Evolutionary conservation across 1,140 invertebrate species (phyloP).

Genomic region (Calliphora vicina): DNA sequence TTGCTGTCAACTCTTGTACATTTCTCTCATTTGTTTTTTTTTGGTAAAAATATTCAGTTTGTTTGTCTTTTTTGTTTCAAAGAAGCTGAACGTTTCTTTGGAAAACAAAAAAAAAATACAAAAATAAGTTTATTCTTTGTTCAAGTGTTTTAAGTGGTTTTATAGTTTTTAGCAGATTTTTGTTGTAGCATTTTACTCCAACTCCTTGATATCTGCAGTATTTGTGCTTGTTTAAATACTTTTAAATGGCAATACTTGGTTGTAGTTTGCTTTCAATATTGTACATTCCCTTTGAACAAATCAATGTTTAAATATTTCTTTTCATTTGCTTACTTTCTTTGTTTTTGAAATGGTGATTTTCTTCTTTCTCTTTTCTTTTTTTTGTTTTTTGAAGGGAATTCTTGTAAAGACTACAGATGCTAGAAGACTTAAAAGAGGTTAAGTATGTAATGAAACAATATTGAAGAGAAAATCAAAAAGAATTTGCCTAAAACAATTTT

Average conservation of each 20-base stretch:
- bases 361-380: neutral
- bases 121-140: neutral
- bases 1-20: neutral
- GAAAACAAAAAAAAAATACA: neutral
- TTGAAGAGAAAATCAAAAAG: neutral
- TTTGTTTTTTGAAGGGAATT: neutral
- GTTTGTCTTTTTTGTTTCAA: neutral
- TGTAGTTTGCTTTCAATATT: neutral
- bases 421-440: neutral
- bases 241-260: neutral
- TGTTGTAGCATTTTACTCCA: neutral
- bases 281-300: neutral
- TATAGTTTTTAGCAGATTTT: neutral
- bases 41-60: neutral
- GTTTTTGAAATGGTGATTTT: neutral
- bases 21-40: neutral
- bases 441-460: neutral
- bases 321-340: neutral
- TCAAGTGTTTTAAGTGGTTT: constrained; percentile 1
- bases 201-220: neutral
- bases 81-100: neutral
- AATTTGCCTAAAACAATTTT: neutral
- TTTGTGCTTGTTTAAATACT: neutral
- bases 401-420: neutral
- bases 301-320: neutral